Evolutionary conservation across 2,888 invertebrate genomes (phyloP).

Genomic region (Lasioglossum vierecki): DNA sequence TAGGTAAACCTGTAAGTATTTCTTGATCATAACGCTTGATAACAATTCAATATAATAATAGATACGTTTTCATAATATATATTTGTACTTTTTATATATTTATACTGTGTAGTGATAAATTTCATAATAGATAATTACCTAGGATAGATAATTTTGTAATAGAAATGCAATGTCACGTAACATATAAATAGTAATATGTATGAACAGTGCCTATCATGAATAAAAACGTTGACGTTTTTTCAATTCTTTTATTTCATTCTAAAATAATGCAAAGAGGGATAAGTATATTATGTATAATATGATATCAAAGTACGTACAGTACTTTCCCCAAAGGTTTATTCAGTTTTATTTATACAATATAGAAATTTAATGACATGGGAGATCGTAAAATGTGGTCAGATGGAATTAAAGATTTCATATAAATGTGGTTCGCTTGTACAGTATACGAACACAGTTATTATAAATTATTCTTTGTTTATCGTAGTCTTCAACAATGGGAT

Average conservation of each 20-base stretch:
- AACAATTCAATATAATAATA: background rate
- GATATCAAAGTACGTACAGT: conserved; percentile 55
- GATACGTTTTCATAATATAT: background rate
- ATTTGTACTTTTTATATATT: background rate
- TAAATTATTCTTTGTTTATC: conserved; percentile 62
- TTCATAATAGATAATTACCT: background rate
- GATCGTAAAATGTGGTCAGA: conserved; percentile 74
- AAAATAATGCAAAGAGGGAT: conserved; percentile 17
- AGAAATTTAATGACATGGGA: conserved; percentile 80
- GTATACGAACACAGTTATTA: conserved; percentile 63
- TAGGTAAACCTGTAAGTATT: too few relatives aligned
- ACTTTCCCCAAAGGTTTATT: conserved; percentile 81
- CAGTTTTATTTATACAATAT: conserved; percentile 82
- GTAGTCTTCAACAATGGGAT: conserved; percentile 70
- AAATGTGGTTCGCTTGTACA: conserved; percentile 67
- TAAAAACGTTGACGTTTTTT: background rate
- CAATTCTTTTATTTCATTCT: background rate
- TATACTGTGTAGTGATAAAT: background rate
- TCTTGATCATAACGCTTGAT: background rate
- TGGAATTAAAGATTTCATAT: conserved; percentile 57
- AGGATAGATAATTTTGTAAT: too few relatives aligned
- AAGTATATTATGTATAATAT: conserved; percentile 36
- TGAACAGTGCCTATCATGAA: background rate
- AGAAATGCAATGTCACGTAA: background rate
- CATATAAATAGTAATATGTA: background rate